Evolutionary conservation across 2,888 invertebrate genomes (phyloP), one percentile per base, ranked within the genome.

Genomic region (Xanthia togata): DNA sequence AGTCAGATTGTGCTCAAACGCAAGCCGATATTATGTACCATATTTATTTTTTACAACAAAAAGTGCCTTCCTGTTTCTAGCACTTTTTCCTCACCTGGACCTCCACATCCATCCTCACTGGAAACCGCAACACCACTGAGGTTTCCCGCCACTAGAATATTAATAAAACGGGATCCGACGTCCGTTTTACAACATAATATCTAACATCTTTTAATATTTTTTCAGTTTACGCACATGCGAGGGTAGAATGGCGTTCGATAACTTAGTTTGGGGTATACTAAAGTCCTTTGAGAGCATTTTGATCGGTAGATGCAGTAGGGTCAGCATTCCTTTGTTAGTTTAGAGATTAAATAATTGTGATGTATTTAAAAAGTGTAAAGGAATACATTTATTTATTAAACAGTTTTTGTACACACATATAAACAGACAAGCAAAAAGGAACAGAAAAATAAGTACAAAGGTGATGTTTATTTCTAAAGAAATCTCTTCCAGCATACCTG

Each of bases 121-220:
- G 14, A 38, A 47, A 69, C 74, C 63, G 55, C 64, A 64, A 38
- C 31, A 65, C 57, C 44, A 62, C 60, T 50, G 26, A 53, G 70
- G 41, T 57, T 26, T 38, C 8, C 20, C 68, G 53, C 53, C 71
- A 44, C 53, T 65, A 6, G 70, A 76, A 80, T 80, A 80, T 76
- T 76, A 63, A 76, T 60, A 62, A 26, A 55, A 59, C 26, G 31
- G 4, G 50, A 23, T 53, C 62, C 47, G 70, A 71, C 75, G 68
- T 81, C 62, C 65, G 71, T 57, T 73, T 41, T 75, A 81, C 73
- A 80, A 62, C 44, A 14, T 44, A 14, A 14, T 44, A 14, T 44
- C 70, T 73, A 84, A 73, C 79, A 76, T 81, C 76, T 81, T 73
- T 73, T 55, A 78, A 70, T 73, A 78, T 79, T 85, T 79, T 84